Percentiles rank a stretch among this genome's conserved stretches.
Conservation (phyloP, 2,113 vertebrate species). For the Triplophysa rosa region DNA sequence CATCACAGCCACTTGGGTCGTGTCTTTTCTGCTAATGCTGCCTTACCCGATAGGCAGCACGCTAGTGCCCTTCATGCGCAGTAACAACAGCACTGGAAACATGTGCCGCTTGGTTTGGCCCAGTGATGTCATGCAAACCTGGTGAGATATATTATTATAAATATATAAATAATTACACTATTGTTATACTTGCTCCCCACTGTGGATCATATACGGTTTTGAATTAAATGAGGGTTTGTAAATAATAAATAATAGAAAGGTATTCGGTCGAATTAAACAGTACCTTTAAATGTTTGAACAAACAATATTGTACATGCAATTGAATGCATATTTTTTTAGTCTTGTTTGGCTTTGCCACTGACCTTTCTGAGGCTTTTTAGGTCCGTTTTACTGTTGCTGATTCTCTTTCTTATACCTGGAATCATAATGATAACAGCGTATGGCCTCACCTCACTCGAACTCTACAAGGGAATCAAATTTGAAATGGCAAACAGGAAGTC, state of each 20-base stretch:
- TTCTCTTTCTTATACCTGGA: conserved; percentile 93
- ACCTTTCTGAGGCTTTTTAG: conserved; percentile 64
- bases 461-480: conserved; percentile 92
- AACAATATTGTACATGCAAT: conserved; percentile 1
- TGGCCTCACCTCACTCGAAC: conserved; percentile 91
- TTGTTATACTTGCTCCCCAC: too few species aligned
- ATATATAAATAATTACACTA: too few species aligned
- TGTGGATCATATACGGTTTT: background rate
- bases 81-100: conserved; percentile 87
- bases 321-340: conserved; percentile 19
- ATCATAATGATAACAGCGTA: conserved; percentile 93
- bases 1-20: conserved; percentile 89
- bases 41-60: conserved; percentile 93
- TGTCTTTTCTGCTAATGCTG: conserved; percentile 90
- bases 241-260: too few species aligned
- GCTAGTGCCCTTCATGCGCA: conserved; percentile 85
- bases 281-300: too few species aligned
- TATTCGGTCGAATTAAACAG: too few species aligned
- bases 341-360: background rate
- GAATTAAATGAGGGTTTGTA: too few species aligned
- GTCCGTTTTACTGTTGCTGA: conserved; percentile 89
- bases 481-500: conserved; percentile 83
- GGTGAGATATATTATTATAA: conserved; percentile 76
- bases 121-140: conserved; percentile 84
- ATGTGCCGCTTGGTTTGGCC: conserved; percentile 94